Conservation (phyloP, 2,888 invertebrate genomes). For the Leptinotarsa tumamoca region DNA sequence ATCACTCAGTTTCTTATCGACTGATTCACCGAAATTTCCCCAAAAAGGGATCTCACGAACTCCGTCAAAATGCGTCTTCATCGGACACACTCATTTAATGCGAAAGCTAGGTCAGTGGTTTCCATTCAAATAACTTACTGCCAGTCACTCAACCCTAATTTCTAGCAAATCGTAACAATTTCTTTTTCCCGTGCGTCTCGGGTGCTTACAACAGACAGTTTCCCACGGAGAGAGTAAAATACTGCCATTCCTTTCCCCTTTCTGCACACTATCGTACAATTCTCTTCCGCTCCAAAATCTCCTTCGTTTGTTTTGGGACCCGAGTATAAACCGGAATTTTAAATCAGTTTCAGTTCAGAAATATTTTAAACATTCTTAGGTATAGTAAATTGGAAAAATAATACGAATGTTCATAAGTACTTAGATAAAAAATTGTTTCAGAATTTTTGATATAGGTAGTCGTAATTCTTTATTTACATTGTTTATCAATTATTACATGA, state of each 20-base stretch:
- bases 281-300: neutral
- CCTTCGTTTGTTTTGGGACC: neutral
- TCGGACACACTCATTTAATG: neutral
- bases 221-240: slow-evolving; percentile 7
- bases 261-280: neutral
- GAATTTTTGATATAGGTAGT: too few relatives aligned
- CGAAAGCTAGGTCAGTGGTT: neutral
- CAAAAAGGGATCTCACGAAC: neutral
- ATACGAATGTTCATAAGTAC: too few relatives aligned
- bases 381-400: too few relatives aligned
- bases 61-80: neutral
- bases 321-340: neutral
- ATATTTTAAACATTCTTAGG: too few relatives aligned
- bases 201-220: neutral
- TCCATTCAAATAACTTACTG: neutral
- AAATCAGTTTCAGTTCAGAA: neutral
- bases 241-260: neutral
- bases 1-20: neutral
- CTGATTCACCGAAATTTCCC: neutral
- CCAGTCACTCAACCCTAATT: neutral
- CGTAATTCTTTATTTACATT: too few relatives aligned
- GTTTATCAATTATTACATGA: too few relatives aligned
- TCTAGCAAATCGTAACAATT: neutral
- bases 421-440: too few relatives aligned
- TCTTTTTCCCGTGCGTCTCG: neutral